Evolutionary conservation across 2,113 vertebrate genomes (phyloP), one percentile per base, ranked within the genome.

Genomic region (Monopterus albus): DNA sequence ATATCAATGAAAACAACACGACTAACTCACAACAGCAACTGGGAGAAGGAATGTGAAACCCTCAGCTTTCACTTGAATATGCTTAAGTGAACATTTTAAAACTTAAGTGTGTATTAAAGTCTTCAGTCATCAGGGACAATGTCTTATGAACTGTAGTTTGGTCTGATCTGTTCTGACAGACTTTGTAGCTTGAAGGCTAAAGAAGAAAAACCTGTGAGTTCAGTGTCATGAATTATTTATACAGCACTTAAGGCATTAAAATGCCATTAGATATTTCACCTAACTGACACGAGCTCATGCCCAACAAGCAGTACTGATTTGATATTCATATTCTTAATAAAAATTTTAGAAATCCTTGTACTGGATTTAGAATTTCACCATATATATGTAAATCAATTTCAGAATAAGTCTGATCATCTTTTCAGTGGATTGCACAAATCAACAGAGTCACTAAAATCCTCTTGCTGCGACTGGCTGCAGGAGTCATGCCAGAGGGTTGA

Each of bases 1-100:
- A 70, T n/a, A 81, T 81, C 75, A 13, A 85, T 87, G 8, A 49
- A 52, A 60, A 42, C 60, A 69, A 68, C 64, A 77, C 5, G 23
- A 5, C 2, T 0, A 38, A 21, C 15, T 5, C 3, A 58, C 47
- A 60, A 55, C 36, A 40, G 29, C 14, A 23, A 36, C 17, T 3
- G 6, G 15, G 20, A 26, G n/a, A n/a, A n/a, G n/a, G n/a, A n/a
- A n/a, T n/a, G n/a, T n/a, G n/a, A n/a, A n/a, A n/a, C n/a, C n/a
- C n/a, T n/a, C n/a, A n/a, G n/a, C n/a, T n/a, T n/a, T n/a, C n/a
- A n/a, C n/a, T n/a, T n/a, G n/a, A n/a, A n/a, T n/a, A n/a, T n/a
- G n/a, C n/a, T n/a, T n/a, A n/a, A n/a, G n/a, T n/a, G n/a, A n/a
- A n/a, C n/a, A n/a, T n/a, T n/a, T n/a, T n/a, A n/a, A n/a, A n/a